phyloP scores from a whole-genome alignment of 2,113 vertebrate species.

The Proterorhinus semilunaris region DNA sequence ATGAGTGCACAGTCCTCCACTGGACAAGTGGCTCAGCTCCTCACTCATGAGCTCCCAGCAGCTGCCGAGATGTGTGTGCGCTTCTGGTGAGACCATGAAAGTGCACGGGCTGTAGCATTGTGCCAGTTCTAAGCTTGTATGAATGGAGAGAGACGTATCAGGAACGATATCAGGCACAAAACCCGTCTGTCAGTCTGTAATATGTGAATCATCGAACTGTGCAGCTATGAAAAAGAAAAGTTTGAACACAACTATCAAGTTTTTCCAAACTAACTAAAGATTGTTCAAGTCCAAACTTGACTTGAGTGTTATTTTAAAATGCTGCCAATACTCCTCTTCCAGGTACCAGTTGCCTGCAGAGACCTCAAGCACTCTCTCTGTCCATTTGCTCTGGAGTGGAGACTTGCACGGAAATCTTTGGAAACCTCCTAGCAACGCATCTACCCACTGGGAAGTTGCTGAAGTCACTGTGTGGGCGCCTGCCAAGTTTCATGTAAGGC shows the following conservation, averaged over 20 bases:
- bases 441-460: constrained; percentile 71
- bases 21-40: constrained; percentile 56
- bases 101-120: too few species aligned
- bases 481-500: constrained; percentile 58
- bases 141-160: too few species aligned
- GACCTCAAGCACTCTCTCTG: constrained; percentile 39
- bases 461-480: constrained; percentile 73
- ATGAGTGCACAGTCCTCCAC: constrained; percentile 42
- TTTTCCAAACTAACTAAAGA: too few species aligned
- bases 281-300: too few species aligned
- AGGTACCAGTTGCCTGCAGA: constrained; percentile 72
- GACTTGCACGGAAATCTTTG: constrained; percentile 50
- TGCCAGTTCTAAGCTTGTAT: too few species aligned
- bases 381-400: constrained; percentile 54
- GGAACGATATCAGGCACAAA: too few species aligned
- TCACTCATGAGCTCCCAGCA: constrained; percentile 51
- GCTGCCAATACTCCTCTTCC: constrained; percentile 2
- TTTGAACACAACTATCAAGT: too few species aligned
- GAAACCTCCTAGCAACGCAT: constrained; percentile 51
- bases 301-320: background rate
- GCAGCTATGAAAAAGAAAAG: too few species aligned
- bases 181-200: too few species aligned
- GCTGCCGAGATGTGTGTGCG: constrained; percentile 63
- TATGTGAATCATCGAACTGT: background rate
- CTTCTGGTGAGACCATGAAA: constrained; percentile 69